Evolutionary conservation across 2,797 vertebrate genomes (phyloP), one percentile per base, ranked within the genome.

Genomic region (Melanotaenia boesemani): DNA sequence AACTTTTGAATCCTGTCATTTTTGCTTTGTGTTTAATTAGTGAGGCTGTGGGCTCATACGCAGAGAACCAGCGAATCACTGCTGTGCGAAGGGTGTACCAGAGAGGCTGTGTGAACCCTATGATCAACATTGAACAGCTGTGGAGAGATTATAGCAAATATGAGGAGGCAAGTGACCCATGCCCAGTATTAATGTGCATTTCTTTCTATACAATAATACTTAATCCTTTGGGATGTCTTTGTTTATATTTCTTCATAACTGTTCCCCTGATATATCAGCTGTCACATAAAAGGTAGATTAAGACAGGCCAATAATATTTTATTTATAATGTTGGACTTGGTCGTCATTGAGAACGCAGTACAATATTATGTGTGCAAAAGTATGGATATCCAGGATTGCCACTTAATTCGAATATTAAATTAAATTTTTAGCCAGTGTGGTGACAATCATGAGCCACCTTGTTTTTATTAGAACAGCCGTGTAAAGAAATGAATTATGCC

Each of bases 81-180:
- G 98, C 98, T 8, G 98, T 99, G 66, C 95, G 98, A 77, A 95
- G 98, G 78, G 98, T 99, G 75, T 99, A 99, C 93, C 98, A 99
- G 89, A 95, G 98, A 83, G 98, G 98, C 65, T 99, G 98, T 52
- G 98, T 99, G 83, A 99, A 99, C 91, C 98, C 98, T 75, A 99
- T 99, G 98, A 99, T 99, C 89, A 99, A 99, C 91, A 99, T 99
- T 55, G 98, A 99, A 80, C 98, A 99, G 82, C 96, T 99, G 63
- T 99, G 98, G 98, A 96, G 98, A 91, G 98, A 99, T 94, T 99
- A 99, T 94, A 99, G 97, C 94, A 99, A 99, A 89, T 99, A 99
- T 30, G 98, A 99, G 91, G 98, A 99, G 96, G 98, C 96, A 93
- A 95, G 87, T 63, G 73, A 58, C 44, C 16, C 55, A 57, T 8